A percentile compares a stretch with the other conserved stretches of the same genome.
These are phyloP conservation scores for Drosophila pseudoananassae DNA, from an alignment of 1,140 invertebrate genomes.

Conservation along the genomic window DNA sequence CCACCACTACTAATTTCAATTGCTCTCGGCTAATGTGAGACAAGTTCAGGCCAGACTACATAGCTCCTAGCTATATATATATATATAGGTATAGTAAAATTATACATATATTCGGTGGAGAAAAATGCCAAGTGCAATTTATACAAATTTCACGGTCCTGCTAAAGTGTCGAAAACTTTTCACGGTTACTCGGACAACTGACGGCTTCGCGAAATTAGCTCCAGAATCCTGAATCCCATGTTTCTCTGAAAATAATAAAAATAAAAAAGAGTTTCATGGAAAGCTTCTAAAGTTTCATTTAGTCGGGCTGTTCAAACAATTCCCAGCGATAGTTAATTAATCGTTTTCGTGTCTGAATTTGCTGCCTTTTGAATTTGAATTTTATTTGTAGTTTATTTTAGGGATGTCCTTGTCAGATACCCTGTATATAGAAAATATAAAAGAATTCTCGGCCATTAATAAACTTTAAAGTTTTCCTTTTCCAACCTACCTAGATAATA, in stretches of 20 bases:
- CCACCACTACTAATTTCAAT: slow-evolving; percentile 69
- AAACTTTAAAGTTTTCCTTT: background rate
- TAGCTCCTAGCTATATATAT: background rate
- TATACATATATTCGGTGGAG: background rate
- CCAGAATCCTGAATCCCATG: background rate
- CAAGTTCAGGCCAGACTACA: slow-evolving; percentile 13
- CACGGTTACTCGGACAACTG: slow-evolving; percentile 49
- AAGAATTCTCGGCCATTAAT: too few species aligned
- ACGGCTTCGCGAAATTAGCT: slow-evolving; percentile 26
- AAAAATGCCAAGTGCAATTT: slow-evolving; percentile 78
- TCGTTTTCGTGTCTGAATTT: slow-evolving; percentile 16
- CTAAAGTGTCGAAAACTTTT: slow-evolving; percentile 68
- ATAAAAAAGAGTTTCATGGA: too few species aligned
- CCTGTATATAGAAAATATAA: background rate
- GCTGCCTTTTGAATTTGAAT: background rate
- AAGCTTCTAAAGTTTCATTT: slow-evolving; percentile 8
- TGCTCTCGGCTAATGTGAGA: slow-evolving; percentile 65
- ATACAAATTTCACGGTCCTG: slow-evolving; percentile 73
- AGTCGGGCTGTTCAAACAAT: slow-evolving; percentile 3
- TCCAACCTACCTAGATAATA: too few species aligned
- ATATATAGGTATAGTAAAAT: too few species aligned
- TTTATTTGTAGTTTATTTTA: too few species aligned
- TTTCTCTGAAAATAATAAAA: background rate
- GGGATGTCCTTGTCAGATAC: background rate
- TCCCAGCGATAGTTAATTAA: slow-evolving; percentile 34